A percentile compares a stretch with the other conserved stretches of the same genome.
Evolutionary conservation across 2,113 vertebrate species (phyloP).

Genomic region (Neofelis nebulosa): DNA sequence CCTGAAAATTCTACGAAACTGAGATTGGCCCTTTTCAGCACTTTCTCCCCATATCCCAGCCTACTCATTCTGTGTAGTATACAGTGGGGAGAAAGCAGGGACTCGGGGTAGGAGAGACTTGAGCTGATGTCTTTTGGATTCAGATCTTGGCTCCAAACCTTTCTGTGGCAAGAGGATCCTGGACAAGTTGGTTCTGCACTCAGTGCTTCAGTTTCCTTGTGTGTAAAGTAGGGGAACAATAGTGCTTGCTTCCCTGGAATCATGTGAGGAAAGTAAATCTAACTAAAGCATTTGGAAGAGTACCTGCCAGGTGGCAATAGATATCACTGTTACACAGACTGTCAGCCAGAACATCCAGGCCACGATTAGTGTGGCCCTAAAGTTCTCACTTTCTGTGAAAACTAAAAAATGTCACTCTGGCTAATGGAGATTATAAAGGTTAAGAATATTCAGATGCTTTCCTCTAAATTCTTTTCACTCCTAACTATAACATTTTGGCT

Average conservation of each 20-base stretch:
- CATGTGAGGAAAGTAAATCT: neutral
- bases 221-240: neutral
- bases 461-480: neutral
- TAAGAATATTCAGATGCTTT: neutral
- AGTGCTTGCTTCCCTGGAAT: neutral
- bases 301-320: neutral
- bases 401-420: neutral
- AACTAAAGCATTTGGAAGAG: neutral
- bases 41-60: neutral
- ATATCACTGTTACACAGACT: neutral
- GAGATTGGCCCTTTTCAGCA: neutral
- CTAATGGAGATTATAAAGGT: neutral
- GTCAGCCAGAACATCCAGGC: neutral
- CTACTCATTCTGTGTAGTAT: neutral
- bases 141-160: neutral
- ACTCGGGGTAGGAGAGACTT: neutral
- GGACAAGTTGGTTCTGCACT: neutral
- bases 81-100: neutral
- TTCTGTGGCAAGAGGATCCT: neutral
- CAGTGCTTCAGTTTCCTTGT: neutral
- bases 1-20: neutral
- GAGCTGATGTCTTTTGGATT: neutral
- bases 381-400: neutral
- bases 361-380: neutral
- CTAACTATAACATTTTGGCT: neutral